Evolutionary conservation across 2,888 invertebrate genomes (phyloP).

Genomic region (Agriopis aurantiaria): DNA sequence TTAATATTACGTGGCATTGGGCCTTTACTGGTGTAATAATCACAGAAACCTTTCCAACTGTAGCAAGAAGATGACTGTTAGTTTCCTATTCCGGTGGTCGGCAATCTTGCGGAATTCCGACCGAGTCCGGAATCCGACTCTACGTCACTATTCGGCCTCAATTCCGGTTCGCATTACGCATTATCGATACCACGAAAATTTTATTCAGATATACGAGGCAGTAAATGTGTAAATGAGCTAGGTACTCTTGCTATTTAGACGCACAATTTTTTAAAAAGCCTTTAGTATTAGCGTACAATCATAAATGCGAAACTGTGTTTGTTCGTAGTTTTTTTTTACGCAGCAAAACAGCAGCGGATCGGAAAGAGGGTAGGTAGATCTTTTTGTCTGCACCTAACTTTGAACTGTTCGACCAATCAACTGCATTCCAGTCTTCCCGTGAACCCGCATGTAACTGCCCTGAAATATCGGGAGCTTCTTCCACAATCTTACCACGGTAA

Average conservation of each 20-base stretch:
- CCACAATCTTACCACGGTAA: too few relatives aligned
- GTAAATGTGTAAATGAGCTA: conserved; percentile 1
- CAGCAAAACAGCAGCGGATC: too few relatives aligned
- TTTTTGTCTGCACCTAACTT: too few relatives aligned
- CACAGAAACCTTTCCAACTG: conserved; percentile 2
- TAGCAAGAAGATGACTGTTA: conserved; percentile 24
- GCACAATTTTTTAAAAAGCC: too few relatives aligned
- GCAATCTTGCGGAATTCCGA: conserved; percentile 72
- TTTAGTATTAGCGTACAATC: too few relatives aligned
- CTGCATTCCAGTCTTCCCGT: too few relatives aligned
- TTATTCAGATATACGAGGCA: background rate
- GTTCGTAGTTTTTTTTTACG: too few relatives aligned
- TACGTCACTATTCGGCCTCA: conserved; percentile 46
- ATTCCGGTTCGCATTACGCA: conserved; percentile 51
- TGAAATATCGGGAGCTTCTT: too few relatives aligned
- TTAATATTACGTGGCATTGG: background rate
- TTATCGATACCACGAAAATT: conserved; percentile 38
- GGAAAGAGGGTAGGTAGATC: too few relatives aligned
- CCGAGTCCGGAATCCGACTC: conserved; percentile 59
- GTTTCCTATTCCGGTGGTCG: conserved; percentile 54
- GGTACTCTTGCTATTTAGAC: background rate
- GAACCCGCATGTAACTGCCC: too few relatives aligned
- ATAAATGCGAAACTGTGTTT: too few relatives aligned
- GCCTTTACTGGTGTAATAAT: conserved; percentile 9
- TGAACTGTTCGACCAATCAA: too few relatives aligned